These are phyloP conservation scores for Aphelocoma coerulescens DNA, from an alignment of 2,113 vertebrate genomes.

Conservation along the genomic window DNA sequence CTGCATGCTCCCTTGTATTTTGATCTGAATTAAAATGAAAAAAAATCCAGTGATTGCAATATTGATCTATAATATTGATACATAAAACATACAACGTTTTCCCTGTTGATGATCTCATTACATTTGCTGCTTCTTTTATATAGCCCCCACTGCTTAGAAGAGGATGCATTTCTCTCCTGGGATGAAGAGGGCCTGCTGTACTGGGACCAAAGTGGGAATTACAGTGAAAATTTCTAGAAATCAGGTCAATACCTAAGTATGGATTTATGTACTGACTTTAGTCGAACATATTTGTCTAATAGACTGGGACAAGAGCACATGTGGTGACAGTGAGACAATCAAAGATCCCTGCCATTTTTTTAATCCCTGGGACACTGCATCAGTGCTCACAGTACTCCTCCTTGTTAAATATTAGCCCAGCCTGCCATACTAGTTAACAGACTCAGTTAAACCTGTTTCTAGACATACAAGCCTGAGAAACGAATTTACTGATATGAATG, in stretches of 20 bases:
- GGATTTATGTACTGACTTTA: background rate
- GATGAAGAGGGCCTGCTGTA: background rate
- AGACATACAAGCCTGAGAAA: background rate
- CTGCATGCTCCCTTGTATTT: background rate
- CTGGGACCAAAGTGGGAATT: background rate
- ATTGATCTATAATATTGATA: background rate
- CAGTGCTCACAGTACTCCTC: background rate
- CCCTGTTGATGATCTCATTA: background rate
- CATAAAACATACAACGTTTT: background rate
- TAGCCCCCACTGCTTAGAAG: background rate
- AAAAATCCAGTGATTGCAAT: background rate
- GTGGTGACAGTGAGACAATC: background rate
- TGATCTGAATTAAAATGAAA: background rate
- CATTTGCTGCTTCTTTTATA: background rate
- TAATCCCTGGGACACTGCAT: background rate
- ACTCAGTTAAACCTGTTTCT: background rate
- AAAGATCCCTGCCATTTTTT: background rate
- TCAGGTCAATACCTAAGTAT: background rate
- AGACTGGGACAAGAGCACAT: fast-evolving
- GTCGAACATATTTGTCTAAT: background rate
- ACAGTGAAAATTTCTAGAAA: background rate
- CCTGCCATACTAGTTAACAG: background rate
- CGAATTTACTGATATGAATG: background rate
- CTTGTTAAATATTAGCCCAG: background rate
- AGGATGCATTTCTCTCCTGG: background rate